Evolutionary conservation across 2,888 invertebrate genomes (phyloP), one percentile per base, ranked within the genome.

Genomic region (Drosophila subquinaria): DNA sequence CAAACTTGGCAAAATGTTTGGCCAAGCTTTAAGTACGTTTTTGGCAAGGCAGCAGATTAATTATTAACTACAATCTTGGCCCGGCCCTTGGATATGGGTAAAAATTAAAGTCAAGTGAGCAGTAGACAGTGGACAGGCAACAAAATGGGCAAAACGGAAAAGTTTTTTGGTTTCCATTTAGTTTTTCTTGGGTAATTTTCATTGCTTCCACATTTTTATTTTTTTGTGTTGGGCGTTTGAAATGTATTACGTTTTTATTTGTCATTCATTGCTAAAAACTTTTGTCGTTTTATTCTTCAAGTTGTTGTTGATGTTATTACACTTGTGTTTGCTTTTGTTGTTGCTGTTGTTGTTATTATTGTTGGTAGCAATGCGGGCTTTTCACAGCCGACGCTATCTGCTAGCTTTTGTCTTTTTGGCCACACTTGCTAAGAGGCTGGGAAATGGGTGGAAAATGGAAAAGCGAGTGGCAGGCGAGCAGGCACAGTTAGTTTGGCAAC

Each of bases 181-280:
- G 79, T 87, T 75, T 42, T 78, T 52, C 68, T 77, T 77, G 52
- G 27, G 15, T 30, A 62, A 35, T 52, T 68, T 65, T 80, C 70
- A 64, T 55, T 50, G 61, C 57, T 47, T 45, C 9, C 53, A 30
- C 30, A 30, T 56, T 9, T 53, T 53, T 35, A 27, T 23, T 56
- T 47, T 13, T 38, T 48, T 66, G 50, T 51, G 45, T 17, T 53
- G 63, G 51, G 67, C 64, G 71, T 69, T 81, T 76, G 68, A 82
- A 79, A 83, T 77, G 76, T 75, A 76, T 79, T 80, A 75, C 80
- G 77, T 78, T 88, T 88, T 86, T 82, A 81, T 85, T 88, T 82
- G 77, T 75, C 77, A 81, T 85, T 68, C 77, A 83, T 79, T 85
- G 64, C 79, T 69, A 69, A 36, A 82, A 81, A 88, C 76, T 75